These are phyloP conservation scores for Drosophila miranda DNA, from an alignment of 1,140 invertebrate species.

Conservation along the genomic window DNA sequence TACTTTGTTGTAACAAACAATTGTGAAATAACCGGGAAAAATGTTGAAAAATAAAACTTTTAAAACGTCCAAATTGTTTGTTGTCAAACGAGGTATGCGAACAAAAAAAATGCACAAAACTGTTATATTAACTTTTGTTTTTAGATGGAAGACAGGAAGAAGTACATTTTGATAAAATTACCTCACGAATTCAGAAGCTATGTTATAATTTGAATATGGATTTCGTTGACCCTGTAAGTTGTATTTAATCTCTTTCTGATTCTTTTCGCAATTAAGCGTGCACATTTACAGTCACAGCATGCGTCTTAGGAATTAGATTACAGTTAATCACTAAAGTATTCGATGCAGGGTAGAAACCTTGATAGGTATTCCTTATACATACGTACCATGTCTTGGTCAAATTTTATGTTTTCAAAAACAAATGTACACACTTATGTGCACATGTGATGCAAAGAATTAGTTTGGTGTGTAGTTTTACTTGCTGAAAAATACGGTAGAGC, in stretches of 20 bases:
- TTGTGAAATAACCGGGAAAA: slow-evolving; percentile 29
- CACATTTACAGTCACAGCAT: neutral
- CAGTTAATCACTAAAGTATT: too few relatives aligned
- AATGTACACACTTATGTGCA: too few relatives aligned
- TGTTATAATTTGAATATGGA: slow-evolving; percentile 98
- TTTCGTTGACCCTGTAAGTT: slow-evolving; percentile 96
- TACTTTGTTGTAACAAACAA: too few relatives aligned
- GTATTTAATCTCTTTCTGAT: neutral
- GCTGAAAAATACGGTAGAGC: too few relatives aligned
- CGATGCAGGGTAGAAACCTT: too few relatives aligned
- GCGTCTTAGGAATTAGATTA: neutral
- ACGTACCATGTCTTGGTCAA: too few relatives aligned
- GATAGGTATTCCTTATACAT: too few relatives aligned
- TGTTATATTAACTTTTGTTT: slow-evolving; percentile 1
- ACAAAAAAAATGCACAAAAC: too few relatives aligned
- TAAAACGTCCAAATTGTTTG: slow-evolving; percentile 83
- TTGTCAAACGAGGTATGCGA: slow-evolving; percentile 71
- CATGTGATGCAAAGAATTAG: too few relatives aligned
- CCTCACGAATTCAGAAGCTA: slow-evolving; percentile 95
- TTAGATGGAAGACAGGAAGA: slow-evolving; percentile 95
- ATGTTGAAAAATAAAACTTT: slow-evolving; percentile 42
- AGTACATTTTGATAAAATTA: slow-evolving; percentile 99
- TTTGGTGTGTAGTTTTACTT: too few relatives aligned
- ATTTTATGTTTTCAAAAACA: too few relatives aligned
- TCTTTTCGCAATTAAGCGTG: neutral